Percentiles rank a stretch among this genome's conserved stretches.
Conservation (phyloP, 2,113 vertebrate genomes). For the Bufo bufo region DNA sequence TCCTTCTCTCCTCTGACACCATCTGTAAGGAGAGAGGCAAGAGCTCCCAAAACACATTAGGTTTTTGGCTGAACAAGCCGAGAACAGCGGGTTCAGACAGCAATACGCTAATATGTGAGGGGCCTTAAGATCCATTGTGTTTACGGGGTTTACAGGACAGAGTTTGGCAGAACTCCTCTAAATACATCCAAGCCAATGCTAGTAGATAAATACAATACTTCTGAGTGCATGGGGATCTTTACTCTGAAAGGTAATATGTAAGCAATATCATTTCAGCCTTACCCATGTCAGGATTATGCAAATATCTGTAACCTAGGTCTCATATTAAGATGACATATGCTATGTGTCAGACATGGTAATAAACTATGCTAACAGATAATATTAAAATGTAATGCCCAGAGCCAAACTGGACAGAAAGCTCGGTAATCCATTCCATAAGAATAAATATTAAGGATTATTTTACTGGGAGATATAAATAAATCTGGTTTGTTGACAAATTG, state of each 20-base stretch:
- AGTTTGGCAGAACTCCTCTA: background rate
- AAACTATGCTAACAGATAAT: conserved; percentile 24
- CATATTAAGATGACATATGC: conserved; percentile 10
- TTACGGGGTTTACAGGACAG: background rate
- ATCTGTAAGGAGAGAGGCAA: too few species aligned
- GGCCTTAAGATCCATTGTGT: too few species aligned
- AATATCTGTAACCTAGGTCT: conserved; percentile 21
- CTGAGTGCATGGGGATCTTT: background rate
- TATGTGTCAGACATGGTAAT: conserved; percentile 1
- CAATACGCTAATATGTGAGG: too few species aligned
- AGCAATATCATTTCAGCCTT: conserved; percentile 14
- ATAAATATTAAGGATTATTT: conserved; percentile 22
- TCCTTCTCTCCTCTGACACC: too few species aligned
- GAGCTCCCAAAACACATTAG: too few species aligned
- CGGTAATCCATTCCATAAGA: background rate
- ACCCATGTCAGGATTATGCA: conserved; percentile 28
- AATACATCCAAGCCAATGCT: background rate
- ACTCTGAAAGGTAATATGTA: background rate
- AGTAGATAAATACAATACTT: background rate
- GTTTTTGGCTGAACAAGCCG: too few species aligned
- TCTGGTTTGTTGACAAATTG: background rate
- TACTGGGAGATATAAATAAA: background rate
- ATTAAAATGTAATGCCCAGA: conserved; percentile 24
- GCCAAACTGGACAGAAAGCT: background rate
- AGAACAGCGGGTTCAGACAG: too few species aligned